These are phyloP conservation scores for Hyla sarda DNA, from an alignment of 2,113 vertebrate species.

Conservation along the genomic window DNA sequence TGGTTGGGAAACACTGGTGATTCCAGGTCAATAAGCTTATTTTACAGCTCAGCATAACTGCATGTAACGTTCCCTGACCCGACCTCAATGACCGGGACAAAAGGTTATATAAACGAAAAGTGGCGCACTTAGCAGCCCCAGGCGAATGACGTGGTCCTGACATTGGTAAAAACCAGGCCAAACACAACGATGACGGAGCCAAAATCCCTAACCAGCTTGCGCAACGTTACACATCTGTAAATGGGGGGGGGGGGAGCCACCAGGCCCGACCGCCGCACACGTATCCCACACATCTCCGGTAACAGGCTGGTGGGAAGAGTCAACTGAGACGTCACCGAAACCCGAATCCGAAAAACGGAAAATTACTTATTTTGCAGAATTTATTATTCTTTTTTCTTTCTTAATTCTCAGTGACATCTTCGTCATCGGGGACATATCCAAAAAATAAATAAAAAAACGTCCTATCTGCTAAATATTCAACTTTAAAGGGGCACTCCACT, in stretches of 20 bases:
- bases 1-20: too few species aligned
- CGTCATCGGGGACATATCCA: too few species aligned
- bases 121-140: neutral
- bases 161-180: neutral
- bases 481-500: too few species aligned
- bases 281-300: neutral
- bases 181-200: neutral
- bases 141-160: neutral
- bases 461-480: too few species aligned
- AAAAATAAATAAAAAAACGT: too few species aligned
- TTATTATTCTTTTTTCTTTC: neutral
- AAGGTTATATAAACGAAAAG: neutral
- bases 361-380: too few species aligned
- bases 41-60: neutral
- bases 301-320: neutral
- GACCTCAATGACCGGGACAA: neutral
- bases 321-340: neutral
- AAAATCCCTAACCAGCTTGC: neutral
- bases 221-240: neutral
- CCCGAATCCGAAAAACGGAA: neutral
- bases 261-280: neutral
- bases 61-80: neutral
- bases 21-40: neutral
- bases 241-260: neutral
- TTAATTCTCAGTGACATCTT: too few species aligned